Evolutionary conservation across 2,888 invertebrate species (phyloP).

Genomic region (Leptogaster cylindrica): DNA sequence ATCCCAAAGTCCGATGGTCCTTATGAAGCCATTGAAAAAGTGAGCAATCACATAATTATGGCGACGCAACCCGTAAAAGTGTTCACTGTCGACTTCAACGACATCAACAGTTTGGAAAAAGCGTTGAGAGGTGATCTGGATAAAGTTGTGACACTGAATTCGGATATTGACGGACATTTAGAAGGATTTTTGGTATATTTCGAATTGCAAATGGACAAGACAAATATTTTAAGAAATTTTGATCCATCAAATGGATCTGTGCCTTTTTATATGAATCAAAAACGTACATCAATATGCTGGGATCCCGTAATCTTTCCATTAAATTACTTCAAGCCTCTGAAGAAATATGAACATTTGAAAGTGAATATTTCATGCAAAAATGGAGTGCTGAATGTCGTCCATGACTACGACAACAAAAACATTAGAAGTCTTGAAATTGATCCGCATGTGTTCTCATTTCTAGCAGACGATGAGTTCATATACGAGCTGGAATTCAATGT

Average conservation of each 20-base stretch:
- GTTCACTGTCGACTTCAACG: constrained; percentile 45
- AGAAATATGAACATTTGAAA: constrained; percentile 44
- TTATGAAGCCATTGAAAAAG: constrained; percentile 42
- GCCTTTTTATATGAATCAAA: background rate
- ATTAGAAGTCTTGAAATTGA: constrained; percentile 34
- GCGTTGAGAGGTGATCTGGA: constrained; percentile 41
- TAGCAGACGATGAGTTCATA: constrained; percentile 46
- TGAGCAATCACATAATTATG: constrained; percentile 20
- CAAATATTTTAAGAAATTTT: constrained; percentile 42
- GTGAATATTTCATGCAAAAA: constrained; percentile 40
- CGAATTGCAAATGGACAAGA: constrained; percentile 39
- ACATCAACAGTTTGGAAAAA: constrained; percentile 40
- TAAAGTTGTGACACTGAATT: constrained; percentile 23
- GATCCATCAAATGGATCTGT: too few species aligned
- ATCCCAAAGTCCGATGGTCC: constrained; percentile 41
- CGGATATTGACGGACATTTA: constrained; percentile 29
- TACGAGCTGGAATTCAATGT: constrained; percentile 46
- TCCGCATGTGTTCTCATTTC: constrained; percentile 42
- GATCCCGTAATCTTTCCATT: constrained; percentile 46
- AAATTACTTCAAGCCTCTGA: constrained; percentile 24
- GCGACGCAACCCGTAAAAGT: constrained; percentile 36
- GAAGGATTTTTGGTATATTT: constrained; percentile 47
- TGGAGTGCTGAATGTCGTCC: constrained; percentile 42
- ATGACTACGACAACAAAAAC: constrained; percentile 32
- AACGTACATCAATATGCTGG: constrained; percentile 41